Evolutionary conservation across 2,888 invertebrate genomes (phyloP), one percentile per base, ranked within the genome.

Genomic region (Melinaea menophilus): DNA sequence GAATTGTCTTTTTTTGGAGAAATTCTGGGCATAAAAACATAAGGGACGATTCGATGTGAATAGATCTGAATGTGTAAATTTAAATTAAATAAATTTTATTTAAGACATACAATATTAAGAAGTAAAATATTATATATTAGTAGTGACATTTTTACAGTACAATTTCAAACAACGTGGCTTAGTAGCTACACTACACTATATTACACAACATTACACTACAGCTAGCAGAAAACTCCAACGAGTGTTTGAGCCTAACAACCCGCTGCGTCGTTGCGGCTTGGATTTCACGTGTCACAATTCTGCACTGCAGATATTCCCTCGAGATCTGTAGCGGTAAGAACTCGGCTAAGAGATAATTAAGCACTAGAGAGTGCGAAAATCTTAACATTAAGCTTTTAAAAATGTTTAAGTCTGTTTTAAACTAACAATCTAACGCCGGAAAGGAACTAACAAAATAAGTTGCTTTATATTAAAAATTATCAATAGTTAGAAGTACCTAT

Each of bases 331-430:
- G 59, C 62, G 59, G 61, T 62, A 63, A 65, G 62, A 59, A 60
- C 59, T 61, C 59, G 63, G 55, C 57, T 65, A 63, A 68, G 68
- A 63, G 68, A 65, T 68, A 68, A 68, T 68, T 68, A 68, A 68
- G 65, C 56, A 62, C 65, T 60, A 63, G 61, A 60, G 60, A 57
- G 55, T 65, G 63, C 13, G 59, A 59, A 58, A 57, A 61, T 59
- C 61, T 62, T 68, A 65, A 63, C 65, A 68, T 60, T 60, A 48
- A 54, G 58, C 55, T 63, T 56, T 64, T 63, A 54, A 62, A 64
- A 58, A 59, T 55, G 11, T 12, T 47, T 59, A 48, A 51, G 51
- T 54, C 51, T 1, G 35, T 47, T 56, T 56, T 34, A 33, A 13
- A 51, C 48, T 37, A 4, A 7, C 34, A 48, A 56, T 33, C 41